A percentile compares a stretch with the other conserved stretches of the same genome.
These are phyloP conservation scores for Excalfactoria chinensis DNA, from an alignment of 2,113 vertebrate species.

Conservation along the genomic window DNA sequence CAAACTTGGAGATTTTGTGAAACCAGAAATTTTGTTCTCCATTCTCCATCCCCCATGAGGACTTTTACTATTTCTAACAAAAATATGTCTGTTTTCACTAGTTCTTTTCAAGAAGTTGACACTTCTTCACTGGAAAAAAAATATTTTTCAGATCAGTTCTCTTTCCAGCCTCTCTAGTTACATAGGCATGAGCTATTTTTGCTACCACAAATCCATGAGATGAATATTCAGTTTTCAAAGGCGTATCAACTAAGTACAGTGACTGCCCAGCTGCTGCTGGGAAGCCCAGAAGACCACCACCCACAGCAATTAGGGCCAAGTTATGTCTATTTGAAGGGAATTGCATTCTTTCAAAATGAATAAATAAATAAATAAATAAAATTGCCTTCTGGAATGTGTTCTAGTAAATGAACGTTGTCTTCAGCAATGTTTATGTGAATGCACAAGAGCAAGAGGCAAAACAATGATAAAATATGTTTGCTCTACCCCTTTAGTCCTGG, in stretches of 20 bases:
- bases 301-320: not conserved
- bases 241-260: fast-evolving
- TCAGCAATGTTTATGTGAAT: not conserved
- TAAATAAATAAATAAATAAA: not conserved
- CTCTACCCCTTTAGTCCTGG: not conserved
- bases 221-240: not conserved
- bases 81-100: not conserved
- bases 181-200: not conserved
- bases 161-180: not conserved
- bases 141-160: not conserved
- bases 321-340: not conserved
- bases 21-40: not conserved
- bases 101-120: not conserved
- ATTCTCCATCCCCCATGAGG: not conserved
- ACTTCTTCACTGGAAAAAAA: not conserved
- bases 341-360: not conserved
- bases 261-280: not conserved
- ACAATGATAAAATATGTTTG: not conserved
- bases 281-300: not conserved
- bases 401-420: not conserved
- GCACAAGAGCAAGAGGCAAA: not conserved
- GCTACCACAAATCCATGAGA: not conserved
- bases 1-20: not conserved
- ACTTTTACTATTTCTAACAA: not conserved
- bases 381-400: not conserved